A percentile compares a stretch with the other conserved stretches of the same genome.
These are phyloP conservation scores for Steromphala cineraria DNA, from an alignment of 2,888 invertebrate genomes.

Conservation along the genomic window DNA sequence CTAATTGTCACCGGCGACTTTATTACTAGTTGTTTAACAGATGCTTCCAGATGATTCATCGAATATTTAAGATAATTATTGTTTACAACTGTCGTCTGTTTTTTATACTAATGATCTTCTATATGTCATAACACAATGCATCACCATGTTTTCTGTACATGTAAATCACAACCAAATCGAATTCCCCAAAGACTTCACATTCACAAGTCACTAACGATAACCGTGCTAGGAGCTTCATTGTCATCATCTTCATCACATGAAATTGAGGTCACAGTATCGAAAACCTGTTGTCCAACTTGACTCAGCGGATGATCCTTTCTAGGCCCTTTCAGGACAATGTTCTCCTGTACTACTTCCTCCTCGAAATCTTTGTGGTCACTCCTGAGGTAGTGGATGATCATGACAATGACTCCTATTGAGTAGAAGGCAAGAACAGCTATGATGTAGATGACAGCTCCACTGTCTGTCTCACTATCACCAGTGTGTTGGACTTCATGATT, in stretches of 20 bases:
- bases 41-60: too few relatives aligned
- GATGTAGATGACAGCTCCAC: constrained; percentile 65
- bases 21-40: too few relatives aligned
- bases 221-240: constrained; percentile 17
- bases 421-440: constrained; percentile 63
- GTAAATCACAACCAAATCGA: too few relatives aligned
- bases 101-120: too few relatives aligned
- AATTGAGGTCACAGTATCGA: constrained; percentile 64
- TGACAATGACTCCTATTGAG: constrained; percentile 63
- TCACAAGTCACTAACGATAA: constrained; percentile 33
- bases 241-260: constrained; percentile 49
- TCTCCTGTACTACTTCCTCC: constrained; percentile 60
- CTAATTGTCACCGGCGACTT: too few relatives aligned
- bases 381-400: constrained; percentile 66
- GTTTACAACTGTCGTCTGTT: too few relatives aligned
- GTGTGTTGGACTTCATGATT: neutral
- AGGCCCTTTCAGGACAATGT: too few relatives aligned
- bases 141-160: too few relatives aligned
- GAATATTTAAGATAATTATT: too few relatives aligned
- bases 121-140: too few relatives aligned
- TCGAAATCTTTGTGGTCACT: constrained; percentile 61
- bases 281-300: constrained; percentile 64
- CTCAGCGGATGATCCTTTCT: constrained; percentile 59
- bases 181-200: neutral
- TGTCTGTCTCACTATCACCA: constrained; percentile 37